Conservation (phyloP, 2,888 invertebrate species). For the Stictocephala bisonia region DNA sequence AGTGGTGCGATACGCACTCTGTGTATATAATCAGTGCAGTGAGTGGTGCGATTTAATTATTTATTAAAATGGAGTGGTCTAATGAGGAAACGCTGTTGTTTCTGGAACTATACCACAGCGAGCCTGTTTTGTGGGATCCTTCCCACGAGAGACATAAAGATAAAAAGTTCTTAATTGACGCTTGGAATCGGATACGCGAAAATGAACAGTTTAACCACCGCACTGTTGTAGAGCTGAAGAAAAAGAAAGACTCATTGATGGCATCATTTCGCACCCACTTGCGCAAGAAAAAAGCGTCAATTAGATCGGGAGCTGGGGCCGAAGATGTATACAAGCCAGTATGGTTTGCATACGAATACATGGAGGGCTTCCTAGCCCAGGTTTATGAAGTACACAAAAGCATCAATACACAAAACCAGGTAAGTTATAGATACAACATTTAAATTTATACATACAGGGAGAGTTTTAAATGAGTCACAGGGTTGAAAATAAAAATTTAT, state of each 20-base stretch:
- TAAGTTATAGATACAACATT: constrained; percentile 1
- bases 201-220: not conserved
- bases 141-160: too few relatives aligned
- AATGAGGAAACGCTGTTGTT: too few relatives aligned
- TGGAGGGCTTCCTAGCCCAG: constrained; percentile 64
- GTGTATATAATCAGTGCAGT: too few relatives aligned
- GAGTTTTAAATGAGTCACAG: constrained; percentile 25
- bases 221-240: constrained; percentile 48
- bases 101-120: not conserved
- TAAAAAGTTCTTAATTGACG: too few relatives aligned
- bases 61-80: not conserved
- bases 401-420: constrained; percentile 50
- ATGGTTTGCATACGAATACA: constrained; percentile 67
- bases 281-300: constrained; percentile 62
- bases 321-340: constrained; percentile 62
- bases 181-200: not conserved
- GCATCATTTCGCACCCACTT: constrained; percentile 63
- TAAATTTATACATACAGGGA: constrained; percentile 11
- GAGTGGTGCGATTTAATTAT: not conserved
- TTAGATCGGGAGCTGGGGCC: constrained; percentile 47
- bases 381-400: constrained; percentile 51
- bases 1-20: too few relatives aligned
- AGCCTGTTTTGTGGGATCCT: constrained; percentile 16
- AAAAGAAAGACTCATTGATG: constrained; percentile 53
- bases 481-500: constrained; percentile 40